These are phyloP conservation scores for Petrocephalus schoutedeni DNA, from an alignment of 2,797 vertebrate genomes.

Conservation along the genomic window DNA sequence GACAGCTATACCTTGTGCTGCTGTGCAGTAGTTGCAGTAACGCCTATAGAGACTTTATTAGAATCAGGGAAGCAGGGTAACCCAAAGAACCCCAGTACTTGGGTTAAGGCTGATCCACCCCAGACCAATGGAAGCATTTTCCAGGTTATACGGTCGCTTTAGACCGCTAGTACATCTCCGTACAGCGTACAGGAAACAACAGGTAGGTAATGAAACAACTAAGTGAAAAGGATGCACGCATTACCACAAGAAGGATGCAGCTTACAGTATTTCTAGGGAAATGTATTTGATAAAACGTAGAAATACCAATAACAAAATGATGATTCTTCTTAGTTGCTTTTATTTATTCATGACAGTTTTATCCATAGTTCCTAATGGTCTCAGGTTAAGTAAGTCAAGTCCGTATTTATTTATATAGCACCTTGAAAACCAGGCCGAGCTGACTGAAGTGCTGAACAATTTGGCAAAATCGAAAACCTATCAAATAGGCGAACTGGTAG, in stretches of 20 bases:
- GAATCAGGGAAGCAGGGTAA: neutral
- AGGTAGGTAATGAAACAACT: slow-evolving; percentile 8
- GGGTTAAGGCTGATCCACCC: neutral
- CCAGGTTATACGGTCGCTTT: neutral
- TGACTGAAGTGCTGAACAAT: neutral
- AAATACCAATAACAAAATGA: neutral
- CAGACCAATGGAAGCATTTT: slow-evolving; percentile 14
- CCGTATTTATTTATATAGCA: neutral
- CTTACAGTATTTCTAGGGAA: neutral
- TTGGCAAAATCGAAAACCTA: neutral
- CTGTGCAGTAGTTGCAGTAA: neutral
- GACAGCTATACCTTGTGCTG: neutral
- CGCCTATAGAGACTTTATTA: neutral
- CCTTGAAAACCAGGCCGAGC: neutral
- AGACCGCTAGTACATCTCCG: neutral
- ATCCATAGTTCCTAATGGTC: neutral
- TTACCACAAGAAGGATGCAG: neutral
- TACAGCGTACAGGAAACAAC: neutral
- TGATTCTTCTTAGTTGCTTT: neutral
- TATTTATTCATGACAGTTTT: neutral
- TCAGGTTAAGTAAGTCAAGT: neutral
- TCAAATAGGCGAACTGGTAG: neutral
- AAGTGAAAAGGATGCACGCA: neutral
- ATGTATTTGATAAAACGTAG: neutral
- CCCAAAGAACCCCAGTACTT: neutral